Evolutionary conservation across 2,113 vertebrate species (phyloP), one percentile per base, ranked within the genome.

Genomic region (Oostethus manadensis): DNA sequence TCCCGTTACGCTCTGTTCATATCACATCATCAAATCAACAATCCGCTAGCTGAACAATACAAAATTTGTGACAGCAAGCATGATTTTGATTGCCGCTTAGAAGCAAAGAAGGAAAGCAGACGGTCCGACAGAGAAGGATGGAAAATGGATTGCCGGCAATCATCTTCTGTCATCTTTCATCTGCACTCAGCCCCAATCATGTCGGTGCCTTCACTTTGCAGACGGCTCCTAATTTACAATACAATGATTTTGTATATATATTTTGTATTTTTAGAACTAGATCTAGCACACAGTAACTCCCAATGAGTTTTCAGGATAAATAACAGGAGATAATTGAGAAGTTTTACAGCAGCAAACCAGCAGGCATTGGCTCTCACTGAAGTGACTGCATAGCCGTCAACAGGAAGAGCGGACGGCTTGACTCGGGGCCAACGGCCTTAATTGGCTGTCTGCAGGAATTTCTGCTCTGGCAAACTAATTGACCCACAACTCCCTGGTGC

Each of bases 401-500:
- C 74, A 86, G 78, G 84, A 84, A 80, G 67, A 71, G 60, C 13
- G 46, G 42, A 33, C 58, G 66, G 60, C 71, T 62, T 26, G 58
- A 81, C 71, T 76, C 42, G 42, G 64, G 74, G 54, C 76, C 58
- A 33, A 35, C 26, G 47, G 69, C 71, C 82, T 76, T 83, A 84
- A 85, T 86, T 85, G 83, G 72, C 67, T 61, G 69, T 84, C 72
- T 80, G 71, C 71, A 80, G 77, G 78, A 83, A 76, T 83, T 85
- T 84, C 79, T 78, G 73, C 81, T 78, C 78, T 84, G 81, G 84
- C 83, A 78, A 80, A 86, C 81, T 89, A 88, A 87, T 86, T 90
- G 88, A 90, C 85, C 88, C 77, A 84, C 79, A 76, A 84, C 77
- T 89, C 87, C 87, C 88, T 76, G 64, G 88, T 85, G 89, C 84